Evolutionary conservation across 2,113 vertebrate species (phyloP).

Genomic region (Caranx melampygus): DNA sequence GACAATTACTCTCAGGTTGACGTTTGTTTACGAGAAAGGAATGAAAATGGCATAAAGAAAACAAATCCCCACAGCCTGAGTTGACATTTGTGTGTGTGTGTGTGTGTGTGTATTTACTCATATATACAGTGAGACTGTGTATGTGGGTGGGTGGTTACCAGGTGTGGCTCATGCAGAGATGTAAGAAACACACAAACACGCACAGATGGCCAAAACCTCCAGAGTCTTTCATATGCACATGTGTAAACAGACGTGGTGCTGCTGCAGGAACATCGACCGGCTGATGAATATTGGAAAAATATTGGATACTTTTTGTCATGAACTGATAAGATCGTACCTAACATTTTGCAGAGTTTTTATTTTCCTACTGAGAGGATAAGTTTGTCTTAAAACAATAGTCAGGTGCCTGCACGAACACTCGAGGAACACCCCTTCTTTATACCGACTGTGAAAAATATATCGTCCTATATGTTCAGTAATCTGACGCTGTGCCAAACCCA

Average conservation of each 20-base stretch:
- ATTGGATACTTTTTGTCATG: neutral
- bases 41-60: neutral
- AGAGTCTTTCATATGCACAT: conserved; percentile 64
- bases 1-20: neutral
- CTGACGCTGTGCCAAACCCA: too few relatives aligned
- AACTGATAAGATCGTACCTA: neutral
- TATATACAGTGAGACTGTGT: neutral
- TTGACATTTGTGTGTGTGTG: neutral
- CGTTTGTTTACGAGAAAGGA: neutral
- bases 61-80: neutral
- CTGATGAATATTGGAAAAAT: conserved; percentile 8
- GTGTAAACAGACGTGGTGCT: conserved; percentile 52
- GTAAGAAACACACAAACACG: conserved; percentile 44
- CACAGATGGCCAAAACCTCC: conserved; percentile 70
- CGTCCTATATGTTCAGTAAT: too few relatives aligned
- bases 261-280: conserved; percentile 22
- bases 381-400: neutral
- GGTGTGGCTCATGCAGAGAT: conserved; percentile 60
- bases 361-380: too few relatives aligned
- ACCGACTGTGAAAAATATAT: neutral
- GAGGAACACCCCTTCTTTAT: neutral
- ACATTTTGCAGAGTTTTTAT: neutral
- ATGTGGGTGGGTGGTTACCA: conserved; percentile 37
- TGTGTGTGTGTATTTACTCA: neutral
- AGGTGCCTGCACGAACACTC: neutral